Conservation (phyloP, 2,113 vertebrate species). For the Rhinoderma darwinii region DNA sequence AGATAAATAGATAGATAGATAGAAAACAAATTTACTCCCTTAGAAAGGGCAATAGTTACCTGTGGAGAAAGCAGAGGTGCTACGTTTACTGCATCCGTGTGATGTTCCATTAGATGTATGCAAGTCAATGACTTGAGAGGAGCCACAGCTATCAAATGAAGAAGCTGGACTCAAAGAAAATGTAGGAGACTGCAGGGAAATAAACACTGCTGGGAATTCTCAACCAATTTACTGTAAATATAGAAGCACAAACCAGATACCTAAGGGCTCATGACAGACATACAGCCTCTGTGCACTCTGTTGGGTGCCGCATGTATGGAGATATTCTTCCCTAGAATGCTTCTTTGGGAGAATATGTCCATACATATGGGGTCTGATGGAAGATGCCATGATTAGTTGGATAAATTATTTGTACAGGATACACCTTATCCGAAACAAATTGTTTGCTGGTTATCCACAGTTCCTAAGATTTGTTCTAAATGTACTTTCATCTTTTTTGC, state of each 20-base stretch:
- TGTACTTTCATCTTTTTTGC: no score
- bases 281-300: no score
- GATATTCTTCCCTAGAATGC: no score
- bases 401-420: no score
- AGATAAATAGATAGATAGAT: neutral
- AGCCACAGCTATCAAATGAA: neutral
- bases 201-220: neutral
- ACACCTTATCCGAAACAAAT: no score
- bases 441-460: no score
- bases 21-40: neutral
- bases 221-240: neutral
- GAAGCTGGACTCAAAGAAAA: neutral
- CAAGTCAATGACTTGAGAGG: conserved; percentile 19
- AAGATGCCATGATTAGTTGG: no score
- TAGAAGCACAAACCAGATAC: neutral
- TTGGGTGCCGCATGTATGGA: no score
- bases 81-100: neutral
- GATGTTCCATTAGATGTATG: neutral
- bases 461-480: no score
- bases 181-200: conserved; percentile 37
- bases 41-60: neutral
- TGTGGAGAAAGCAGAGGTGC: neutral
- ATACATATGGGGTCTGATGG: no score
- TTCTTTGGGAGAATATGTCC: no score
- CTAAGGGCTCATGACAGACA: neutral